Evolutionary conservation across 2,888 invertebrate species (phyloP).

Genomic region (Limenitis camilla): DNA sequence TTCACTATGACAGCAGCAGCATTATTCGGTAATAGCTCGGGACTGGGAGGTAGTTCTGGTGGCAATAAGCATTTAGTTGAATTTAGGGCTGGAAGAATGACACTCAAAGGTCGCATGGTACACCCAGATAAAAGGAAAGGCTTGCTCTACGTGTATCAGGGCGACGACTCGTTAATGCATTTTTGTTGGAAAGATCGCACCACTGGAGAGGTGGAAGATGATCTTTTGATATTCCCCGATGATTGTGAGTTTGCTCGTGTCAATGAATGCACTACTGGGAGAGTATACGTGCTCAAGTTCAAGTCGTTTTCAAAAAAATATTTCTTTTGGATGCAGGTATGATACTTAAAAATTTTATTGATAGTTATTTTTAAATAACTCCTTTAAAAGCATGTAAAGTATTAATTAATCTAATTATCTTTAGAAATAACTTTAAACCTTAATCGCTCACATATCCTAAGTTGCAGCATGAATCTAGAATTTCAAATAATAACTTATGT

Average conservation of each 20-base stretch:
- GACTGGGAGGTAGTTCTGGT: conserved; percentile 85
- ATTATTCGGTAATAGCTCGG: conserved; percentile 83
- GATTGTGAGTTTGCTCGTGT: conserved; percentile 98
- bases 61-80: conserved; percentile 94
- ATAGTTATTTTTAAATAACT: no score
- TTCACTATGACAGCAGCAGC: conserved; percentile 78
- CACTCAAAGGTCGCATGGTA: conserved; percentile 93
- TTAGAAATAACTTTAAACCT: no score
- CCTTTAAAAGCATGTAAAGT: no score
- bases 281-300: conserved; percentile 96
- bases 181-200: conserved; percentile 99
- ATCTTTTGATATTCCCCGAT: conserved; percentile 98
- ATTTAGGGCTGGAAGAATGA: conserved; percentile 97
- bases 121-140: conserved; percentile 97
- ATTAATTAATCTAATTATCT: no score
- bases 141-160: conserved; percentile 93
- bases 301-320: conserved; percentile 94
- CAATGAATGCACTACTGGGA: conserved; percentile 95
- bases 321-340: conserved; percentile 98
- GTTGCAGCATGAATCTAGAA: no score
- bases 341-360: neutral
- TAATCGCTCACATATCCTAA: no score
- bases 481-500: no score
- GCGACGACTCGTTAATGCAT: conserved; percentile 98
- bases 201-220: conserved; percentile 94